These are phyloP conservation scores for Drosophila jambulina DNA, from an alignment of 1,140 invertebrate genomes.

Conservation along the genomic window DNA sequence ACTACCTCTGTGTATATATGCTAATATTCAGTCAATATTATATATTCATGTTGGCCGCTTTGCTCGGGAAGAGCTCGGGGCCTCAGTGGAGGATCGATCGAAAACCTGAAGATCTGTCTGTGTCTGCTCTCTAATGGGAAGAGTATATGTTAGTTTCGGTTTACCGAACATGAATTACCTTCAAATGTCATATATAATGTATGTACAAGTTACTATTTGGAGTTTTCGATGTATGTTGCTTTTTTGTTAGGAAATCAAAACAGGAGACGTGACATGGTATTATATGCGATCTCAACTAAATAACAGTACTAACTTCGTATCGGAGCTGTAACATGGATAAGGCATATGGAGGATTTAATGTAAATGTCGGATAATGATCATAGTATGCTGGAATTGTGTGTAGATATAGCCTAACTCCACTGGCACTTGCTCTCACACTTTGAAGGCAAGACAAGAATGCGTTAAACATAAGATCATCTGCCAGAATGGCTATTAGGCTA, in stretches of 20 bases:
- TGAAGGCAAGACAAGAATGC: background rate
- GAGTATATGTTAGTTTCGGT: slow-evolving; percentile 35
- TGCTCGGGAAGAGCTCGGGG: slow-evolving; percentile 21
- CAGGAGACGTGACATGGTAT: slow-evolving; percentile 31
- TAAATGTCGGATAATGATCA: slow-evolving; percentile 30
- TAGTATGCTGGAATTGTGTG: slow-evolving; percentile 28
- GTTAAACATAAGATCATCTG: background rate
- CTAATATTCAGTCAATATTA: slow-evolving; percentile 81
- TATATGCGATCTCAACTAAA: slow-evolving; percentile 65
- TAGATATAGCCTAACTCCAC: background rate
- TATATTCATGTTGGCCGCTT: slow-evolving; percentile 31
- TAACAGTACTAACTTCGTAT: slow-evolving; percentile 72
- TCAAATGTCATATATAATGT: slow-evolving; percentile 19
- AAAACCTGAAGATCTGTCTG: slow-evolving; percentile 48
- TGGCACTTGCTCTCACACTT: background rate
- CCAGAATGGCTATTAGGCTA: background rate
- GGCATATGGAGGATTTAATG: slow-evolving; percentile 59
- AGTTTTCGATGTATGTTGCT: slow-evolving; percentile 58
- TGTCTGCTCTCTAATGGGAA: slow-evolving; percentile 51
- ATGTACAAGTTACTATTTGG: slow-evolving; percentile 49
- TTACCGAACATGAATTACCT: slow-evolving; percentile 40
- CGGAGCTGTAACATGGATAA: slow-evolving; percentile 56
- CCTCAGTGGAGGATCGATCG: slow-evolving; percentile 41
- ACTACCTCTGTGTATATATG: slow-evolving; percentile 45
- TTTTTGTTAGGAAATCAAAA: slow-evolving; percentile 35